Base-by-base conservation (phyloP, 2,797 vertebrate species). In the Chaunax sp. region DNA sequence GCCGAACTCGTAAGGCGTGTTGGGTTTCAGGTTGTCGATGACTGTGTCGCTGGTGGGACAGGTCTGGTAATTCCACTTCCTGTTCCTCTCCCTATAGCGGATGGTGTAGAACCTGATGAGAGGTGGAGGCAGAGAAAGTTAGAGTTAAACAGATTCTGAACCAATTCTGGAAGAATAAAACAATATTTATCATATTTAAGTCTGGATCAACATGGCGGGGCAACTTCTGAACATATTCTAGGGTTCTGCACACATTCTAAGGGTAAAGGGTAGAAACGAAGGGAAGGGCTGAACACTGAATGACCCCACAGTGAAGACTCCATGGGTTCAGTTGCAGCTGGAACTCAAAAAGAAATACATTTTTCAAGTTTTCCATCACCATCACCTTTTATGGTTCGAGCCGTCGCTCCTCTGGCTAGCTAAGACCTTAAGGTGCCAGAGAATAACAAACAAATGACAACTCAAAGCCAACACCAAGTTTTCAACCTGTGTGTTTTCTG, bases 31-130 rank as follows among this genome's bases (percentile, higher is more conserved):
- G 79, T 96, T 95, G 66, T 97, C 95, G 8, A 99, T 90, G 47
- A 98, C 96, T 0, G 96, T 98, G 93, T 98, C 97, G 3, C 95
- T 96, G 64, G 95, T 94, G 1, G 97, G 97, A 72, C 97, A 98
- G 26, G 95, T 95, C 71, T 97, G 97, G 75, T 98, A 97, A 80
- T 94, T 92, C 97, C 97, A 99, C 79, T 97, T 96, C 91, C 95
- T 96, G 89, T 96, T 96, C 66, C 90, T 91, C 91, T 98, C 96
- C 86, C 96, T 93, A 80, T 97, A 98, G 62, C 97, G 95, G 86
- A 99, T 94, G 62, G 97, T 98, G 83, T 97, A 99, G 88, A 95
- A 95, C 84, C 97, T 98, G 80, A 1, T 46, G 37, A 37, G 10
- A 1, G 4, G n/a, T 3, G 9, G n/a, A 10, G 16, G 30, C 10